Conservation (phyloP, 2,888 invertebrate species). For the Tenthredo scrophulariae region DNA sequence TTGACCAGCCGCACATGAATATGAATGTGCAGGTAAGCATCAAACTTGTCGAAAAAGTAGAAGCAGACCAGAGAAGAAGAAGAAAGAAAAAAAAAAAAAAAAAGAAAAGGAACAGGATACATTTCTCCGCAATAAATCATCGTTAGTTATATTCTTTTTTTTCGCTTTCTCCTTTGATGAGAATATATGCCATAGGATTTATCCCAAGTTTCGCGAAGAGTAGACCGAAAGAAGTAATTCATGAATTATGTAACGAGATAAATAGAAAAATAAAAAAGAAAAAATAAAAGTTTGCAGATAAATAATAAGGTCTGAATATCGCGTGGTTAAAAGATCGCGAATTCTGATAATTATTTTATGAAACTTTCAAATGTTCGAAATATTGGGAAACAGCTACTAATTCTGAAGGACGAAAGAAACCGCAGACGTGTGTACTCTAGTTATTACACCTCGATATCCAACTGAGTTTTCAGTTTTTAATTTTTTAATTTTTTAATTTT, state of each 20-base stretch:
- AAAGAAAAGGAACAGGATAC: neutral
- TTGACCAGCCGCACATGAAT: neutral
- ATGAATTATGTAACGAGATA: neutral
- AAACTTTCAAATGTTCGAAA: slow-evolving; percentile 20
- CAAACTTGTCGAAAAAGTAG: neutral
- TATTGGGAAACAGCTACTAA: slow-evolving; percentile 4
- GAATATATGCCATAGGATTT: neutral
- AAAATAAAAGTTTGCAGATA: neutral
- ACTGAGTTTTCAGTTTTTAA: neutral
- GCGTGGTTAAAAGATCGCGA: slow-evolving; percentile 16
- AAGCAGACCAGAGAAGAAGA: too few relatives aligned
- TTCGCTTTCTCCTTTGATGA: neutral
- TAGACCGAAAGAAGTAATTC: neutral
- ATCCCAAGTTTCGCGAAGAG: neutral
- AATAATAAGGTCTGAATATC: neutral
- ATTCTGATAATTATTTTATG: neutral
- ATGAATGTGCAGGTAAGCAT: neutral
- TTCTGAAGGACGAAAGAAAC: slow-evolving; percentile 14
- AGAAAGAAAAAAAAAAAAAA: neutral
- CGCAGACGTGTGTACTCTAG: neutral
- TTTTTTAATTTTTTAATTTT: neutral
- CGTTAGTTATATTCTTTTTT: neutral
- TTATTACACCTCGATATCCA: neutral
- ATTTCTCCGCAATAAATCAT: neutral
- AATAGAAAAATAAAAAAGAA: neutral